A percentile compares a stretch with the other conserved stretches of the same genome.
These are phyloP conservation scores for Glossosoma conforme DNA, from an alignment of 1,140 invertebrate genomes.

Conservation along the genomic window DNA sequence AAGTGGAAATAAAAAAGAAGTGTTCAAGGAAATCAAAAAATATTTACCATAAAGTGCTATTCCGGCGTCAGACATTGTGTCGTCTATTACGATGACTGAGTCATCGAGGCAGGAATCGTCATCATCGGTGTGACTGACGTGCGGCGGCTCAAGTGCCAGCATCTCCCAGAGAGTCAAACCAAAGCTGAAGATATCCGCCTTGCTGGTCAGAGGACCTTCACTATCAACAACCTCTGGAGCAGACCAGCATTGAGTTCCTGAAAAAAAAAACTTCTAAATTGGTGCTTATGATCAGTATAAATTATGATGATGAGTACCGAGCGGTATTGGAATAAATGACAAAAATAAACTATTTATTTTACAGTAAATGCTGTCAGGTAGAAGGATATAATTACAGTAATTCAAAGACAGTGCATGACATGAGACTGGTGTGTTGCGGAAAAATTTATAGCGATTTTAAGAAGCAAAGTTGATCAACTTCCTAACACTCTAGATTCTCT, in stretches of 20 bases:
- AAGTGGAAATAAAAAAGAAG: neutral
- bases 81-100: slow-evolving; percentile 5
- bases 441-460: no score
- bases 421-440: no score
- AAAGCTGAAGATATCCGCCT: slow-evolving; percentile 76
- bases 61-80: slow-evolving; percentile 3
- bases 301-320: no score
- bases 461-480: no score
- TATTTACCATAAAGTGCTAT: slow-evolving; percentile 10
- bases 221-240: slow-evolving; percentile 66
- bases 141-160: slow-evolving; percentile 65
- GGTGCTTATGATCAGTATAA: no score
- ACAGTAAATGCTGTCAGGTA: no score
- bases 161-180: slow-evolving; percentile 79
- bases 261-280: slow-evolving; percentile 12
- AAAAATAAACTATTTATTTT: no score
- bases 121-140: slow-evolving; percentile 34
- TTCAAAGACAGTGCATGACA: no score
- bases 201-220: slow-evolving; percentile 55
- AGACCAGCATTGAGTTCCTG: slow-evolving; percentile 71
- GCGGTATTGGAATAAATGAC: no score
- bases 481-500: no score
- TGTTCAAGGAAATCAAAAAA: no score
- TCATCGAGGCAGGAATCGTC: slow-evolving; percentile 35
- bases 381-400: no score